These are phyloP conservation scores for Bungarus multicinctus DNA, from an alignment of 2,113 vertebrate genomes.

Conservation along the genomic window DNA sequence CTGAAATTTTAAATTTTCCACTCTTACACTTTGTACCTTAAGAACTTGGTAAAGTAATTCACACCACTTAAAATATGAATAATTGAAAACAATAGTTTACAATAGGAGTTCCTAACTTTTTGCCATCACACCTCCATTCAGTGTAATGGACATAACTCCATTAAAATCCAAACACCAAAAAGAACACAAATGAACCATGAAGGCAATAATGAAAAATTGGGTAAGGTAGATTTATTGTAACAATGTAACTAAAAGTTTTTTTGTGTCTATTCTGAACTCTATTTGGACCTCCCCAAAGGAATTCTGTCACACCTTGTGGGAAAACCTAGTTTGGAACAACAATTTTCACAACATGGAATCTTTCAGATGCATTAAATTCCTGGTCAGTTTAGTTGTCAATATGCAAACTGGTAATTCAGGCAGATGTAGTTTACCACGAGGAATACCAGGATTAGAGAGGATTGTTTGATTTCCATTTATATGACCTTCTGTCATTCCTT, in stretches of 20 bases:
- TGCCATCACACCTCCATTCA: not conserved
- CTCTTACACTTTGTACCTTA: not conserved
- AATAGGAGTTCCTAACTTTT: not conserved
- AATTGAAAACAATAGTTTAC: not conserved
- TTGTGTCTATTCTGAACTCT: not conserved
- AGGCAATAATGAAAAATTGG: not conserved
- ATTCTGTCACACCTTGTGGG: not conserved
- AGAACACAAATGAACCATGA: not conserved
- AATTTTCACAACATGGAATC: not conserved
- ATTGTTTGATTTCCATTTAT: not conserved
- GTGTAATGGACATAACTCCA: not conserved
- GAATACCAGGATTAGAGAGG: not conserved
- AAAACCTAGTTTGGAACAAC: not conserved
- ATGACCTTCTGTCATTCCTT: not conserved
- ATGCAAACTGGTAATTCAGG: not conserved
- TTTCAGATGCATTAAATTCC: not conserved
- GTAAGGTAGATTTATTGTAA: not conserved
- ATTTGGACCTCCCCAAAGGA: not conserved
- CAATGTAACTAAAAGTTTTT: not conserved
- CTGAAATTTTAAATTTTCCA: not conserved
- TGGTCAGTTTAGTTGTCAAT: not conserved
- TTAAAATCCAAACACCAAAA: not conserved
- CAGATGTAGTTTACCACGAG: not conserved
- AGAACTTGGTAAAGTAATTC: not conserved
- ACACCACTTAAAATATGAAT: not conserved